Evolutionary conservation across 35 echinoderm and acorn worm species (phyloP), one percentile per base, ranked within the genome.

Genomic region (Acanthaster planci): DNA sequence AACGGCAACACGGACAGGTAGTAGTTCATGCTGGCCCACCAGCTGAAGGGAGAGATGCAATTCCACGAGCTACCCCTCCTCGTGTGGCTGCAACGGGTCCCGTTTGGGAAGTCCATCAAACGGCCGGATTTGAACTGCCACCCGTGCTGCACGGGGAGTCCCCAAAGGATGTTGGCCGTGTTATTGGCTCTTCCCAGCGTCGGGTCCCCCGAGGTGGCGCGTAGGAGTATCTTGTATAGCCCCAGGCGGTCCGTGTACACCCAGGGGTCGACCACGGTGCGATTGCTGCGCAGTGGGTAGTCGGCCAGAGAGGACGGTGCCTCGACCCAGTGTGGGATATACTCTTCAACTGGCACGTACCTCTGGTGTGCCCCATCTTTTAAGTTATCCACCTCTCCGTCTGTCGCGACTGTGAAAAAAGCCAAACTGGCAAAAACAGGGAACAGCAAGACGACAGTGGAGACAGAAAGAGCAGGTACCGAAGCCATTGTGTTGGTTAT

Each of bases 21-120:
- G 26, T 72, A 72, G 64, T 72, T 72, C 64, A 72, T 72, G 64
- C 64, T 72, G 18, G 26, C 64, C 64, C 64, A 72, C 64, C 64
- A 72, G 10, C 64, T 72, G 26, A 8, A 35, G 14, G 64, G 64
- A 7, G 64, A 72, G 23, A 72, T 72, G 64, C 29, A 72, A 34
- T 72, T 35, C 64, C 64, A 72, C 0, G 22, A 8, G 64, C 9
- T 7, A 47, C 12, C 4, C 7, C 14, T 34, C 34, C 64, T 72
- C 26, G 64, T n/a, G 26, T 29, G 2, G 34, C 34, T n/a, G 0
- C 3, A 27, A 0, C 19, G 23, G 1, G 23, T 72, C 14, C 64
- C 64, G 34, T 72, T 72, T 21, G 64, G 23, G 8, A 72, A 72
- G 64, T 72, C 64, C 18, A 31, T 19, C 26, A 72, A 26, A 14